Base-by-base conservation (phyloP, 2,797 vertebrate genomes). In the Ctenochaetus hawaiiensis region DNA sequence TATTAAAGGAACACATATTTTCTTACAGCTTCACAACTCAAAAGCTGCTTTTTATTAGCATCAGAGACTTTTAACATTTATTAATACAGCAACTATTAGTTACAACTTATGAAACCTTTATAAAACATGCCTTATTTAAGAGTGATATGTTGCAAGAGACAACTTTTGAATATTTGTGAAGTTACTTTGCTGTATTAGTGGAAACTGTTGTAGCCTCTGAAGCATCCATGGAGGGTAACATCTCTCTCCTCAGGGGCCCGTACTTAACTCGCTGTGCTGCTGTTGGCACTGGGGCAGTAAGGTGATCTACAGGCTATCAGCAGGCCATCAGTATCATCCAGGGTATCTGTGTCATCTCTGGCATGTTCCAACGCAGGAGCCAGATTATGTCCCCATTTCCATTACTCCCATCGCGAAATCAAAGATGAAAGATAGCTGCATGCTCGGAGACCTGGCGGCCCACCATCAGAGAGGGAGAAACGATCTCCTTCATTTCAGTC, bases 311-410 rank as follows among this genome's bases (percentile, higher is more conserved):
- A 69, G 81, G 84, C 88, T 88, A 93, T 91, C 91, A 91, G 68
- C 85, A 76, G 88, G 82, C 84, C 87, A 91, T 92, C 90, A 74
- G 75, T 84, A 90, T 91, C 89, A 88, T 86, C 65, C 82, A 39
- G 80, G 61, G 81, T 91, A 92, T 93, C 90, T 79, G 80, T 92
- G 87, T 88, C 90, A 93, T 93, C 89, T 92, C 81, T 77, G 91
- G 91, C 91, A 94, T 92, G 90, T 91, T 88, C 91, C 89, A 82
- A 61, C 82, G 59, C 56, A 77, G 43, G 69, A 78, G 87, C 84
- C 92, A 92, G 77, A 77, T 76, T 75, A 54, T 77, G 78, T 74
- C 81, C 88, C 72, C 53, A 61, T 86, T 91, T 90, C 89, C 88
- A 91, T 87, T 81, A 72, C 87, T 73, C 26, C 43, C 84, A 80